phyloP scores from a whole-genome alignment of 1,140 invertebrate species.

The Yoshiicerus persimilis region DNA sequence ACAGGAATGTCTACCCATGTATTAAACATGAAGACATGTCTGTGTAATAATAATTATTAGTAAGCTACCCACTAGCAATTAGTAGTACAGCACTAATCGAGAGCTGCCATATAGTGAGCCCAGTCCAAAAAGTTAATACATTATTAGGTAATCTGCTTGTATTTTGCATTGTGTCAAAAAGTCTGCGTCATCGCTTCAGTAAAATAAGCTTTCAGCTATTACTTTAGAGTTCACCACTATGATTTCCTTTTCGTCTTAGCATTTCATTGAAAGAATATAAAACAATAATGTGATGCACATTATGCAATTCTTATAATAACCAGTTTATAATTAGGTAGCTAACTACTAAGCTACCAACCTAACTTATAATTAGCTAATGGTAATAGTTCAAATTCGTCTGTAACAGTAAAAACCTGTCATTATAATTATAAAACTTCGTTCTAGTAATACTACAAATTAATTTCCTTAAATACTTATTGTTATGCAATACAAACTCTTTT shows the following conservation, averaged over 20 bases:
- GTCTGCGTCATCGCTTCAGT: not conserved
- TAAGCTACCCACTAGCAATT: not conserved
- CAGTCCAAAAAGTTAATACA: slow-evolving; percentile 16
- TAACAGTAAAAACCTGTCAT: not conserved
- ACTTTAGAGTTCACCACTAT: not conserved
- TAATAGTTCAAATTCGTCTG: too few relatives aligned
- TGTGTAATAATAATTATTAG: not conserved
- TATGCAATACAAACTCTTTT: not conserved
- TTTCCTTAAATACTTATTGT: not conserved
- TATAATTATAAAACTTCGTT: not conserved
- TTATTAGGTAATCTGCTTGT: not conserved
- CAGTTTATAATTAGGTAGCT: not conserved
- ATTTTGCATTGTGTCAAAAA: not conserved
- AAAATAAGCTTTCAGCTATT: slow-evolving; percentile 20
- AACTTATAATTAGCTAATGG: too few relatives aligned
- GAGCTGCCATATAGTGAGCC: not conserved
- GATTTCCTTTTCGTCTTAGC: not conserved
- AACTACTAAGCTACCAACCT: not conserved
- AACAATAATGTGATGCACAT: not conserved
- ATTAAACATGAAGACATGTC: not conserved
- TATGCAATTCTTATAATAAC: not conserved
- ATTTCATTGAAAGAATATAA: not conserved
- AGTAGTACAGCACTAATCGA: not conserved
- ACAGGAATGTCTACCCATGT: not conserved
- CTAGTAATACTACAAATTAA: not conserved